Base-by-base conservation (phyloP, 2,888 invertebrate genomes). In the Nymphalis urticae region DNA sequence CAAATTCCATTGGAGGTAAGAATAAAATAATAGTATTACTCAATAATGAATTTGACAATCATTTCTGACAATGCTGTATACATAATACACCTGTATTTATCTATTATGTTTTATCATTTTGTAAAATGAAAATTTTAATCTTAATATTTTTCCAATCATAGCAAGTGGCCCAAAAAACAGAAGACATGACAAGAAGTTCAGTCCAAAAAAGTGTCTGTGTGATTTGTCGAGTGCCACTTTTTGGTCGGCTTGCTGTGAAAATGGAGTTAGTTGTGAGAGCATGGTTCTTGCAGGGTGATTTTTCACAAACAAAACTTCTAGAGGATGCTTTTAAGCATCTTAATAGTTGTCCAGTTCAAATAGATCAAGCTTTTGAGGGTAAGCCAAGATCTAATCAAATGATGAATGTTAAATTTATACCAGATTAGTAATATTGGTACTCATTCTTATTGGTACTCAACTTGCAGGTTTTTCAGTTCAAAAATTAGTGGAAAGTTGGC, bases 171-270 rank as follows among this genome's bases (percentile, higher is more conserved):
- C 97, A 97, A 83, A 96, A 96, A 77, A 97, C 98, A 3, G 97
- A 97, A 4, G 99, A 99, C 82, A 97, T 99, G 83, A 99, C 99
- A 0, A 94, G 99, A 77, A 98, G 98, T 80, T 98, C 98, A 5
- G 98, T 99, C 19, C 99, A 99, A 91, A 99, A 99, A 87, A 98
- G 98, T 80, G 99, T 99, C 0, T 98, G 98, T 92, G 97, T 99
- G 21, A 93, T 99, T 68, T 97, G 98, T 80, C 95, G 95, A 69
- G 93, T 96, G 74, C 99, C 99, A 6, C 93, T 99, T 16, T 99
- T 97, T 92, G 99, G 99, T 0, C 96, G 98, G 68, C 96, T 98
- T 70, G 97, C 98, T 84, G 97, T 98, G 74, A 99, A 99, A 92
- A 95, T 99, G 93, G 96, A 98, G 73, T 93, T 99, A 10, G 99